A percentile compares a stretch with the other conserved stretches of the same genome.
Evolutionary conservation across 2,888 invertebrate species (phyloP).

Genomic region (Cyrtodaria siliqua): DNA sequence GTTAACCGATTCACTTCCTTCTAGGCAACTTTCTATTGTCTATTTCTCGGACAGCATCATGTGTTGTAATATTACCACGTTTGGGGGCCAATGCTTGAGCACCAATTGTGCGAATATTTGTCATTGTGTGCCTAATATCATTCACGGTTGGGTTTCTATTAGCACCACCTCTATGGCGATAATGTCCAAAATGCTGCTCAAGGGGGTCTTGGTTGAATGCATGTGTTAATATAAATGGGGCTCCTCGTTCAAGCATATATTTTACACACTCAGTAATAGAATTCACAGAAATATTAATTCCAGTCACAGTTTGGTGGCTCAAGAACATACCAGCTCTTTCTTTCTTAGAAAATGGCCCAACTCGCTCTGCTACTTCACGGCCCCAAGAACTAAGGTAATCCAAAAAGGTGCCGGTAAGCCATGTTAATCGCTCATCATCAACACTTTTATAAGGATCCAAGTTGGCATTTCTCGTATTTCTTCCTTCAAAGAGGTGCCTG

Average conservation of each 20-base stretch:
- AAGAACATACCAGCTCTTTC: conserved; percentile 23
- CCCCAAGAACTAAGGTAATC: conserved; percentile 11
- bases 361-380: no score
- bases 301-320: conserved; percentile 42
- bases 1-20: no score
- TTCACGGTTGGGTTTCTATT: conserved; percentile 50
- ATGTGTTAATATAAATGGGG: conserved; percentile 41
- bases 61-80: conserved; percentile 29
- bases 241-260: conserved; percentile 31
- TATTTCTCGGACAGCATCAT: neutral
- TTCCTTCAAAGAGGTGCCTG: conserved; percentile 17
- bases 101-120: conserved; percentile 32
- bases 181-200: conserved; percentile 59
- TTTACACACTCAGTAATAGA: conserved; percentile 49
- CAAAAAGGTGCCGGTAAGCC: conserved; percentile 27
- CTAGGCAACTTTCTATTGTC: no score
- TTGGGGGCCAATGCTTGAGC: conserved; percentile 29
- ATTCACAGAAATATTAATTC: conserved; percentile 35
- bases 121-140: conserved; percentile 37
- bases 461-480: conserved; percentile 17
- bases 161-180: conserved; percentile 26
- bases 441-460: neutral
- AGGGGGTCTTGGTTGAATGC: conserved; percentile 56
- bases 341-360: no score
- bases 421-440: conserved; percentile 20